A percentile compares a stretch with the other conserved stretches of the same genome.
These are phyloP conservation scores for Chrysotoxum bicinctum DNA, from an alignment of 2,888 invertebrate species.

Conservation along the genomic window DNA sequence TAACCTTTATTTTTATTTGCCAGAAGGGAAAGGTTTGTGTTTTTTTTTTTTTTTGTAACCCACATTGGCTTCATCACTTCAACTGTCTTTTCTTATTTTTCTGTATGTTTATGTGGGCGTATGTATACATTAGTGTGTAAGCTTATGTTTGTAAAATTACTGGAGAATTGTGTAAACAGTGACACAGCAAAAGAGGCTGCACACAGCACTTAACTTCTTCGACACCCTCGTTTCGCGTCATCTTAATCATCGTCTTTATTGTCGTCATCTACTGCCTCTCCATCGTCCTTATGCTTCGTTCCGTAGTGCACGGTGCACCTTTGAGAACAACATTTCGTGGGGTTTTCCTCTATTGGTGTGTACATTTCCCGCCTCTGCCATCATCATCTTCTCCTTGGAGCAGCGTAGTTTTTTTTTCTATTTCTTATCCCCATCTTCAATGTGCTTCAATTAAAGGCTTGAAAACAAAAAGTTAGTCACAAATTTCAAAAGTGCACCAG, in stretches of 20 bases:
- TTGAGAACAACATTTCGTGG: conserved; percentile 32
- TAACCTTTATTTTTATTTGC: not conserved
- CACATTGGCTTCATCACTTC: not conserved
- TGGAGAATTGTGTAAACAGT: conserved; percentile 1
- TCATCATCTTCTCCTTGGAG: not conserved
- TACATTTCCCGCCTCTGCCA: not conserved
- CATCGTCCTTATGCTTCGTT: not conserved
- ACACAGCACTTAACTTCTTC: conserved; percentile 7
- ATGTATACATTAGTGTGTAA: not conserved
- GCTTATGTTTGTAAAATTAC: not conserved
- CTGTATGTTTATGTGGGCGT: no score
- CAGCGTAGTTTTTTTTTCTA: not conserved
- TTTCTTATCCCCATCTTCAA: not conserved
- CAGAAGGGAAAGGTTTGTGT: not conserved
- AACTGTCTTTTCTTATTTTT: not conserved
- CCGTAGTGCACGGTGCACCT: not conserved
- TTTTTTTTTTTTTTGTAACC: not conserved
- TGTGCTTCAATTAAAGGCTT: conserved; percentile 15
- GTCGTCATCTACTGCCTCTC: not conserved
- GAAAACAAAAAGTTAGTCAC: conserved; percentile 38
- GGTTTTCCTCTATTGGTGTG: not conserved
- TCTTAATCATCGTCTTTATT: conserved; percentile 5
- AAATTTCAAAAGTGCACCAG: conserved; percentile 18
- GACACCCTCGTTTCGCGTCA: conserved; percentile 1
- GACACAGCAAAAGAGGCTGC: not conserved